Base-by-base conservation (phyloP, 23 tunicate genomes). In the Ascidia mentula region DNA sequence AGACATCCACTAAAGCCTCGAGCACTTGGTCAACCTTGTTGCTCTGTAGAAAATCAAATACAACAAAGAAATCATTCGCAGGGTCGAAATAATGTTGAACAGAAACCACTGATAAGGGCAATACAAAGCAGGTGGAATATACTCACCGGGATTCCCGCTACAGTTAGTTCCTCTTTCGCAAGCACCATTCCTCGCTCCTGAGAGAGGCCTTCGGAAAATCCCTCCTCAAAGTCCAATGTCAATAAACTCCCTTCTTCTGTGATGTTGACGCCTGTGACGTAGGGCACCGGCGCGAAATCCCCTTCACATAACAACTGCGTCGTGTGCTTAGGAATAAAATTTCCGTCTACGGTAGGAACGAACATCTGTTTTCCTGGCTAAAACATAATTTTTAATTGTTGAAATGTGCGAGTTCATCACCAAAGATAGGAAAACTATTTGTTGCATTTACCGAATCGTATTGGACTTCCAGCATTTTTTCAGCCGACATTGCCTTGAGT, bases 291-390 rank as follows among this genome's bases (percentile, higher is more conserved):
- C 32, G 34, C 53, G 20, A 32, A 36, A 79, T 0, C 73, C n/a
- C 15, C 22, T 24, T 79, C 73, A 12, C 22, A 35, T 5, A 32
- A 22, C 42, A 79, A 31, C 4, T 35, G 36, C 9, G 82, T 34
- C 0, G 65, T 34, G 28, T 60, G 40, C 30, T 60, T 61, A 6
- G 82, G 82, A 8, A 79, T 6, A 79, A 79, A 79, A 6, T 60
- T 61, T 36, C 82, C 82, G 31, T 79, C 82, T 20, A n/a, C 24
- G 2, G 53, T 46, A 9, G 82, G 45, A 61, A 53, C 65, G 13
- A 53, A 53, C 65, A 53, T 20, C 65, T 53, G 65, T 28, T 53
- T 53, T 53, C 65, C 65, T 20, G 65, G 65, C 65, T 53, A 28
- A 20, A 53, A n/a, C n/a, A n/a, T 3, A 53, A 9, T 53, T 6